These are phyloP conservation scores for Sinocyclocheilus anophthalmus DNA, from an alignment of 2,113 vertebrate species.

Conservation along the genomic window DNA sequence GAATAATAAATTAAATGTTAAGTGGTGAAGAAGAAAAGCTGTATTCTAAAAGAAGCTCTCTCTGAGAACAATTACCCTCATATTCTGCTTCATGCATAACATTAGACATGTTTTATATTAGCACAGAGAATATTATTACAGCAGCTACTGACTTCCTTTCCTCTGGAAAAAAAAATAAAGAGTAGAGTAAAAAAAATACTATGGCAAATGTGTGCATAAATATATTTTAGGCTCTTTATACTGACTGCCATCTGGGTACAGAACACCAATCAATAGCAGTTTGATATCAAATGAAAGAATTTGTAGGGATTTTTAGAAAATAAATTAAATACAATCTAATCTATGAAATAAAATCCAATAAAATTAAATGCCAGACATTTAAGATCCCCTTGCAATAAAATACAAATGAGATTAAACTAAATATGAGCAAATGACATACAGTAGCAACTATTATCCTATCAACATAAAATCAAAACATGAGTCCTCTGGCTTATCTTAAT, in stretches of 20 bases:
- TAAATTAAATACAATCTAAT: neutral
- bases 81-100: conserved; percentile 69
- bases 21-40: conserved; percentile 31
- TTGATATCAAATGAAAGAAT: neutral
- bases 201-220: too few species aligned
- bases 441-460: neutral
- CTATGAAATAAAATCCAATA: neutral
- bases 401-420: neutral
- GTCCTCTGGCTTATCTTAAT: neutral
- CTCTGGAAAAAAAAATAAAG: conserved; percentile 16
- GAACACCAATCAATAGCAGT: neutral
- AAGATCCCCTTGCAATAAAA: conserved; percentile 12
- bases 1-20: conserved; percentile 31
- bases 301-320: neutral
- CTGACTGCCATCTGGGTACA: neutral
- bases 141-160: conserved; percentile 62
- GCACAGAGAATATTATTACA: conserved; percentile 63
- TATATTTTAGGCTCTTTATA: neutral
- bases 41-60: conserved; percentile 4
- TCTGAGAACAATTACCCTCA: conserved; percentile 57
- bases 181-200: too few species aligned
- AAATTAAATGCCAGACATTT: neutral
- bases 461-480: conserved; percentile 5
- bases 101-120: conserved; percentile 62
- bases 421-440: neutral